Evolutionary conservation across 2,797 vertebrate genomes (phyloP).

Genomic region (Euphonia xanthogaster): DNA sequence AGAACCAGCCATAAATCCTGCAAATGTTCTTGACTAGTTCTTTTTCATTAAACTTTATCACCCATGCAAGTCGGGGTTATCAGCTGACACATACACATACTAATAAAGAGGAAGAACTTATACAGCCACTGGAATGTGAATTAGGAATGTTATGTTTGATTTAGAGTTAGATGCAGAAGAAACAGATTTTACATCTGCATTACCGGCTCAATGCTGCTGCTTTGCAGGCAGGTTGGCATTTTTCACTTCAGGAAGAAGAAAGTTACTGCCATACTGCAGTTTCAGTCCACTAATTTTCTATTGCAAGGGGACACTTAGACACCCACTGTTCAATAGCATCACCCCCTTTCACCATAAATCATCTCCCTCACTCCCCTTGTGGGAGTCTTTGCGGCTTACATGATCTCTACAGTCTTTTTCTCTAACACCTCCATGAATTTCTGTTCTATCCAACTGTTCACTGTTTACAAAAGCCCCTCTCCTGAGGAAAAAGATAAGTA

Average conservation of each 20-base stretch:
- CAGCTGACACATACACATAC: background rate
- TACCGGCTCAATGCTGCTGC: background rate
- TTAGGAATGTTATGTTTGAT: background rate
- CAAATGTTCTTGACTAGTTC: background rate
- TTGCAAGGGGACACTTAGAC: background rate
- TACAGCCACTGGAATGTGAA: background rate
- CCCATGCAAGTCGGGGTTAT: background rate
- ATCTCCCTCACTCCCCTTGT: background rate
- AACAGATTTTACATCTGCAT: background rate
- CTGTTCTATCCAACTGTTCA: background rate
- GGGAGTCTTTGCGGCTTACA: background rate
- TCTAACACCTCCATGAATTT: background rate
- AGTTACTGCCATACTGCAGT: background rate
- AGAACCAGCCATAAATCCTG: background rate
- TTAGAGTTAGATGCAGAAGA: background rate
- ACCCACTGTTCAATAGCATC: background rate
- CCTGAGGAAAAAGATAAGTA: background rate
- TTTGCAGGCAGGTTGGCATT: background rate
- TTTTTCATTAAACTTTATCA: conserved; percentile 17
- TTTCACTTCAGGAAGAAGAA: background rate
- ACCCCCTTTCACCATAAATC: background rate
- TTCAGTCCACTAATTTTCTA: background rate
- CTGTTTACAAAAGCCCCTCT: background rate
- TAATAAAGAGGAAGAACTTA: background rate
- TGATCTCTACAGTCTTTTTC: background rate